Evolutionary conservation across 1,140 invertebrate species (phyloP), one percentile per base, ranked within the genome.

Genomic region (Drosophila pachea): DNA sequence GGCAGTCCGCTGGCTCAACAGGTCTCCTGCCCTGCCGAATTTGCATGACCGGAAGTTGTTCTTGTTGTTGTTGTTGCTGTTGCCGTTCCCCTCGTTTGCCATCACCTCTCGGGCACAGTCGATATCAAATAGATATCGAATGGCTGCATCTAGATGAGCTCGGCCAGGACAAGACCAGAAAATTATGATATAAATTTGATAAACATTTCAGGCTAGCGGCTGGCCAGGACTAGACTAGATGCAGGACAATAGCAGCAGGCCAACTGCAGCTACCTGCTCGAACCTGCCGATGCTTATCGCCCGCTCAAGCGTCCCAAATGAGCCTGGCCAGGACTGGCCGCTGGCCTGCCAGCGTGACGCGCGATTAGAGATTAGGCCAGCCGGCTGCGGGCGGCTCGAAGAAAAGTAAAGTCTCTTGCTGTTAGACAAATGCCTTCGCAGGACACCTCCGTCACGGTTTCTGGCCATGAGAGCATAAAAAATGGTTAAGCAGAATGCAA

Each of bases 241-340:
- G n/a, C n/a, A n/a, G n/a, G n/a, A n/a, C n/a, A n/a, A n/a, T n/a
- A n/a, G n/a, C n/a, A n/a, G n/a, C n/a, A n/a, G n/a, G n/a, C n/a
- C n/a, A n/a, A n/a, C n/a, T n/a, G n/a, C 22, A 22, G 3, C 69
- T 84, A 86, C 81, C 79, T 84, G 79, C 79, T 48, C 74, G 59
- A 78, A 83, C 76, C 79, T 83, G 81, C 81, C 81, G 79, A 84
- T 84, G 56, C 70, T 84, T 84, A 84, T 84, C 79, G 64, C 33
- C 33, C 55, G 36, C 45, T 69, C 73, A 83, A 79, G 79, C 79
- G 81, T 76, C 76, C 68, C 63, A 84, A 83, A 83, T 83, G 76
- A 79, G 76, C 68, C 52, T 47, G 63, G 63, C 64, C 56, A 73
- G 71, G 66, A 74, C 72, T 71, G 22, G 1, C 22, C 22, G 22